phyloP scores from a whole-genome alignment of 2,888 invertebrate genomes.

The Drosophila lutescens region DNA sequence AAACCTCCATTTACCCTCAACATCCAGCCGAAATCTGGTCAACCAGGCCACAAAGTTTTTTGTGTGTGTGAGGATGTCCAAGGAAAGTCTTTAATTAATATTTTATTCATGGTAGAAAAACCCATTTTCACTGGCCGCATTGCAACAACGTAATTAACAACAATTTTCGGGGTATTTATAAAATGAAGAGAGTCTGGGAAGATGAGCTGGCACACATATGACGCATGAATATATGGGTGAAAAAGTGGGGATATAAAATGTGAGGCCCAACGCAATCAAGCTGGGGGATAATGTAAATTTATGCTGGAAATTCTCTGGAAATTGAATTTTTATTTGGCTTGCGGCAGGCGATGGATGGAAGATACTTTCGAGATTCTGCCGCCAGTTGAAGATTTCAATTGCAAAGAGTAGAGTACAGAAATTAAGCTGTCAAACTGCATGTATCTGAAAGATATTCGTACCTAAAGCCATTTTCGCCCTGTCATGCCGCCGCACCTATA shows the following conservation, averaged over 20 bases:
- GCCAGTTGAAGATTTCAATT: constrained; percentile 9
- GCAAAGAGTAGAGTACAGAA: constrained; percentile 37
- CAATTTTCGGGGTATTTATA: constrained; percentile 68
- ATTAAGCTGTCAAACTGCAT: constrained; percentile 57
- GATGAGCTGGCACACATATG: constrained; percentile 46
- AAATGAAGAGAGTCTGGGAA: constrained; percentile 32
- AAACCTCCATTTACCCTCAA: constrained; percentile 13
- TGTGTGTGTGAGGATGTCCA: constrained; percentile 20
- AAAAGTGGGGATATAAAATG: constrained; percentile 14
- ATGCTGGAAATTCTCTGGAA: constrained; percentile 51
- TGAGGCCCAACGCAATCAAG: constrained; percentile 41
- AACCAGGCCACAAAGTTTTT: constrained; percentile 21
- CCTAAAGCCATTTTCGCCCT: constrained; percentile 39
- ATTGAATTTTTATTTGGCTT: constrained; percentile 54
- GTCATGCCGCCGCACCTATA: constrained; percentile 60
- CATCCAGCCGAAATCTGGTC: constrained; percentile 23
- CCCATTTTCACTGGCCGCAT: constrained; percentile 41
- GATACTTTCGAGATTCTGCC: not conserved
- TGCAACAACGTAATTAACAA: constrained; percentile 65
- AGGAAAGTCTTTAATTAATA: constrained; percentile 74
- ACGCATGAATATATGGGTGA: constrained; percentile 1
- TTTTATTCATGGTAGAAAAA: constrained; percentile 59
- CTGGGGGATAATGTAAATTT: constrained; percentile 57
- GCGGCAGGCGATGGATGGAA: constrained; percentile 4
- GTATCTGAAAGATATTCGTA: constrained; percentile 49